Base-by-base conservation (phyloP, 2,888 invertebrate genomes). In the Nomada ferruginata region DNA sequence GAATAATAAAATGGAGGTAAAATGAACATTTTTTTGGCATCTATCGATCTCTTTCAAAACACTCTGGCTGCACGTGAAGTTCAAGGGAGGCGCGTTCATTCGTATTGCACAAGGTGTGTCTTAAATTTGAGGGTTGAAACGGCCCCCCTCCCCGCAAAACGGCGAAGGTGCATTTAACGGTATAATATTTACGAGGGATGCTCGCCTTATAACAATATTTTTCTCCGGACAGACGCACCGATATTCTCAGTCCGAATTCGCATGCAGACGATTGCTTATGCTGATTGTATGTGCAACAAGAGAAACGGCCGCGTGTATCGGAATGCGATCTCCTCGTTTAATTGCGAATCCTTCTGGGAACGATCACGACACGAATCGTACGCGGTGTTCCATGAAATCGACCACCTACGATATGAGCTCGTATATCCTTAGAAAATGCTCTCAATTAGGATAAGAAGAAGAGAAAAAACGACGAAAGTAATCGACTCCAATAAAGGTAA, bases 311-410 rank as follows among this genome's bases (percentile, higher is more conserved):
- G 64, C 47, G 79, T 84, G 71, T 89, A 89, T 88, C 88, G 87
- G 83, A 87, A 86, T 85, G 83, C 89, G 85, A 86, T 86, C 90
- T 87, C 83, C 71, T 59, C 81, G 87, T 85, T 90, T 90, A 90
- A 90, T 90, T 90, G 85, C 83, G 84, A 87, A 89, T 87, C 86
- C 86, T 85, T 90, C 89, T 85, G 89, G 84, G 89, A 89, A 87
- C 87, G 85, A 87, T 88, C 85, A 76, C 77, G 78, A 71, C 77
- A 78, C 82, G 79, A 82, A 81, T 77, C 69, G 74, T 65, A 77
- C 79, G 26, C 68, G 60, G 42, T 36, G 78, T 76, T 65, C 76
- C 71, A 59, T 64, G 75, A 75, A 77, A 80, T 77, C 76, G 78
- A 63, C 75, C 65, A 72, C 72, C 78, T 72, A 80, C 72, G 66